phyloP scores from a whole-genome alignment of 1,140 invertebrate species.

The Arctopsyche grandis region DNA sequence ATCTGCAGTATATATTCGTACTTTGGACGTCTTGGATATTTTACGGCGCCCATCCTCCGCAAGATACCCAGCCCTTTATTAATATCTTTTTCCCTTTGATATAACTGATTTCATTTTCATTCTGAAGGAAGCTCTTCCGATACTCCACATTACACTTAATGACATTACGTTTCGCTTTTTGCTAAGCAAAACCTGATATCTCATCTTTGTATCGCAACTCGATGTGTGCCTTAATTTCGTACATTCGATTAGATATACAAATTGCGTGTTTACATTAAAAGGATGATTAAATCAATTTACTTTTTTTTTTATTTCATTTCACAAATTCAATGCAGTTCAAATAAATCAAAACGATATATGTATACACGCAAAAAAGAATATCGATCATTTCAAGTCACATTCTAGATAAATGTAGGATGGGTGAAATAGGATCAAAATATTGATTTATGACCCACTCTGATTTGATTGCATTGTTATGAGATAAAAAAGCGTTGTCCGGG shows the following conservation, averaged over 20 bases:
- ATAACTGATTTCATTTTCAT: not conserved
- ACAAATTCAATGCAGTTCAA: no score
- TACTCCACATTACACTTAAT: no score
- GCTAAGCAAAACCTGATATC: no score
- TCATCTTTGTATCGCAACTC: not conserved
- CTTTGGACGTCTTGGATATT: not conserved
- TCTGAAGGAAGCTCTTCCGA: no score
- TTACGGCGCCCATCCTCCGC: not conserved
- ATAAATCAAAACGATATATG: no score
- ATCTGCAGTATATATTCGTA: slow-evolving; percentile 4
- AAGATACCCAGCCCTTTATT: slow-evolving; percentile 20
- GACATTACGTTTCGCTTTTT: no score
- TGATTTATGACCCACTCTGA: slow-evolving; percentile 16
- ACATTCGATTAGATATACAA: no score
- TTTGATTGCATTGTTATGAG: slow-evolving; percentile 30
- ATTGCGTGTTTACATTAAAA: no score
- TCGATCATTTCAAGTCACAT: not conserved
- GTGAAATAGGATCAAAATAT: slow-evolving; percentile 16
- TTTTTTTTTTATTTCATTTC: no score
- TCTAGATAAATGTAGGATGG: not conserved
- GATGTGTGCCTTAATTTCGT: not conserved
- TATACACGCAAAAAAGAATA: not conserved
- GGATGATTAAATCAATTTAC: no score
- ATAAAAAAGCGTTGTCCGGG: slow-evolving; percentile 15
- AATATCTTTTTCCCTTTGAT: slow-evolving; percentile 1